phyloP scores from a whole-genome alignment of 2,797 vertebrate genomes.

The Gouania willdenowi region DNA sequence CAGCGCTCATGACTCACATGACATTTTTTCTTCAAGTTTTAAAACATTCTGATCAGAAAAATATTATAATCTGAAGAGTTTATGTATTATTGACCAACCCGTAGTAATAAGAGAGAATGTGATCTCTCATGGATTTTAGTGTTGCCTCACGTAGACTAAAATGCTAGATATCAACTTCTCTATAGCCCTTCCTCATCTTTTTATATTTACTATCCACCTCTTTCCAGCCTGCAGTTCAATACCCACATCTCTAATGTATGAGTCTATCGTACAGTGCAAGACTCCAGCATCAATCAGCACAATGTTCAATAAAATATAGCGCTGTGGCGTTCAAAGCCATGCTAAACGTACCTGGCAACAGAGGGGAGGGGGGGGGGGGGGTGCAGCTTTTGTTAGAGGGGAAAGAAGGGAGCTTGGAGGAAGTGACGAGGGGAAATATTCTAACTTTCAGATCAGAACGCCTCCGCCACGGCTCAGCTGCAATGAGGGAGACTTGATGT shows the following conservation, averaged over 20 bases:
- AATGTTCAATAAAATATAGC: constrained; percentile 78
- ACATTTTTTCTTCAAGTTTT: too few species aligned
- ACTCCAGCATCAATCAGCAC: constrained; percentile 75
- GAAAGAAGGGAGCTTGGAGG: constrained; percentile 1
- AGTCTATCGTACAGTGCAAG: constrained; percentile 68
- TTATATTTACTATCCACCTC: constrained; percentile 36
- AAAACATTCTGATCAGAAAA: too few species aligned
- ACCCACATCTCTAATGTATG: constrained; percentile 76
- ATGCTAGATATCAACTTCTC: constrained; percentile 56
- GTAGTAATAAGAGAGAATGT: constrained; percentile 46
- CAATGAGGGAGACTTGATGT: constrained; percentile 6
- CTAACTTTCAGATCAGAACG: constrained; percentile 46
- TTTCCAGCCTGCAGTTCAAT: constrained; percentile 29
- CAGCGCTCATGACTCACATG: too few species aligned
- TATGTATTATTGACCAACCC: too few species aligned
- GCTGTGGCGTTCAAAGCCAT: constrained; percentile 73
- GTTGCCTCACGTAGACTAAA: constrained; percentile 18
- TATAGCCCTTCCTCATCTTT: constrained; percentile 22
- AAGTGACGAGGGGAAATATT: constrained; percentile 21
- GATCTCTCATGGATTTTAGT: constrained; percentile 32
- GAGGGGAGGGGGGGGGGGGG: constrained; percentile 47
- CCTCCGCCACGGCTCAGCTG: constrained; percentile 12
- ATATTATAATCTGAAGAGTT: too few species aligned
- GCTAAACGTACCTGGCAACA: constrained; percentile 73
- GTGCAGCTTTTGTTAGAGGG: constrained; percentile 57